A percentile compares a stretch with the other conserved stretches of the same genome.
Conservation (phyloP, 1,140 invertebrate species). For the Leptestheria dahalacensis region DNA sequence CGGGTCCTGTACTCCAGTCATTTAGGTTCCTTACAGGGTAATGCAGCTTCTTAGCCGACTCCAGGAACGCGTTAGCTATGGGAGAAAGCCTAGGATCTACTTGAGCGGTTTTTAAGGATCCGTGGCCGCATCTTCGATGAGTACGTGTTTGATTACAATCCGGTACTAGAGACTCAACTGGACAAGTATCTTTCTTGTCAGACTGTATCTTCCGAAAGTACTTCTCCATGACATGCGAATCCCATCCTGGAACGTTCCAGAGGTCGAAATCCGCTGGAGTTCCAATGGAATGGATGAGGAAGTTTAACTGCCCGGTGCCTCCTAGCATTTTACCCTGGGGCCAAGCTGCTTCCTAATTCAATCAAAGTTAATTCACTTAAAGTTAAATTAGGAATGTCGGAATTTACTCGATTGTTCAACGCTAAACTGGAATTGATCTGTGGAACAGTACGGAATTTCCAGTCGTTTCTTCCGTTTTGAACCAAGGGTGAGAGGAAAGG, state of each 20-base stretch:
- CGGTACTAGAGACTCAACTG: too few relatives aligned
- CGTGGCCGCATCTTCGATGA: background rate
- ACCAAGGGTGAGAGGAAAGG: slow-evolving; percentile 46
- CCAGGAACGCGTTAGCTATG: background rate
- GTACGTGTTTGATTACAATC: background rate
- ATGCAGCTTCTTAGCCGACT: background rate
- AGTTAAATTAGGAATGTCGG: slow-evolving; percentile 3
- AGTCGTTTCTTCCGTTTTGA: slow-evolving; percentile 44
- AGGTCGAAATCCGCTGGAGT: slow-evolving; percentile 39
- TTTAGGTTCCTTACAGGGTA: background rate
- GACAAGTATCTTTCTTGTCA: background rate
- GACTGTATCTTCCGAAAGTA: slow-evolving; percentile 27
- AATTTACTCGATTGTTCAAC: slow-evolving; percentile 36
- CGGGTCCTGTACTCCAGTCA: slow-evolving; percentile 17
- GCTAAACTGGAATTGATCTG: slow-evolving; percentile 48
- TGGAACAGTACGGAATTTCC: slow-evolving; percentile 41
- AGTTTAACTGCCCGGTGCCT: slow-evolving; percentile 52
- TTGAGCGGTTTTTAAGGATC: background rate
- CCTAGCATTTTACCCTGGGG: slow-evolving; percentile 51
- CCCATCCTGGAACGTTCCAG: slow-evolving; percentile 40
- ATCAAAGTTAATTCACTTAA: background rate
- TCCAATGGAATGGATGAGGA: slow-evolving; percentile 46
- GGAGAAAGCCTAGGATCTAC: background rate
- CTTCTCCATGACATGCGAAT: slow-evolving; percentile 33
- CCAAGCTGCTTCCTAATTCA: slow-evolving; percentile 36